Evolutionary conservation across 2,797 vertebrate species (phyloP), one percentile per base, ranked within the genome.

Genomic region (Coranthus polyacanthus): DNA sequence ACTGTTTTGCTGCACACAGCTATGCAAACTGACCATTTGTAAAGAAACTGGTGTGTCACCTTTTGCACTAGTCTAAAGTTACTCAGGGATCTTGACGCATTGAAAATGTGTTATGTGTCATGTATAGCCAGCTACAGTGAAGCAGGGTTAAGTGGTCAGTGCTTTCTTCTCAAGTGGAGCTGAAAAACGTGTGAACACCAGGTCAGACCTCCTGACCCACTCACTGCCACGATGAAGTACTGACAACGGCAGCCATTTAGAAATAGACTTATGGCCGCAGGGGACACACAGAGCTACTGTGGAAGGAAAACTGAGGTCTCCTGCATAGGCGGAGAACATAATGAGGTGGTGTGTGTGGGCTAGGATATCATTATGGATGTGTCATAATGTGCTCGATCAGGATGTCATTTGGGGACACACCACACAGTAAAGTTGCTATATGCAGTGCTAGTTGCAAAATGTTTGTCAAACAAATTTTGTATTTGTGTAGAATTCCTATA

Each of bases 61-160:
- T n/a, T 21, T 57, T 37, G 13, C n/a, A n/a, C n/a, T 1, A 5
- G 15, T 24, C 13, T 13, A 3, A 59, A 65, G 21, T 50, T 36
- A 21, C 37, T 16, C 8, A 1, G 6, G n/a, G 7, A 51, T 51
- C 20, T 16, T 17, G 34, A 49, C 26, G 49, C 44, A 13, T 2
- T 65, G 36, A 68, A 52, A 50, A 47, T 66, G 54, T 55, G 16
- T 61, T 39, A 7, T 41, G 47, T 68, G 50, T 67, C 57, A 42
- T 15, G 18, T 54, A 61, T 49, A 51, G 63, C 41, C 0, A 9
- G 22, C 66, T 3, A 18, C 11, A 12, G 65, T n/a, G 5, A 68
- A 58, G 47, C 56, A 15, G 67, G 78, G 86, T 84, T 82, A 89
- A 89, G 84, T 88, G 88, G 73, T 78, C 80, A 68, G 11, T 82